Evolutionary conservation across 1,140 invertebrate genomes (phyloP).

Genomic region (Steinernema feltiae): DNA sequence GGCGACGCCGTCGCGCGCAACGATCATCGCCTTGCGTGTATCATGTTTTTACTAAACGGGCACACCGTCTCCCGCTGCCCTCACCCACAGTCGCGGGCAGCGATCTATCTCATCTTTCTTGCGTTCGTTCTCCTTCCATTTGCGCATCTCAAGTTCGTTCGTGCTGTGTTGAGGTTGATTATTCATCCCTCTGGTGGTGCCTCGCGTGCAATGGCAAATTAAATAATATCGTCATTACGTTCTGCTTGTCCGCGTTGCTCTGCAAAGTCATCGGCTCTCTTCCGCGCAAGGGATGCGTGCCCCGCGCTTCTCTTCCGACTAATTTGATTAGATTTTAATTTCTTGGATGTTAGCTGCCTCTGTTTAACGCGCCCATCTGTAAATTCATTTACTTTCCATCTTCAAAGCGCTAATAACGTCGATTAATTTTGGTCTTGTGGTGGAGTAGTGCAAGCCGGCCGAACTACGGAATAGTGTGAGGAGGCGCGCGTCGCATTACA

Average conservation of each 20-base stretch:
- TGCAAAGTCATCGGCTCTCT: no score
- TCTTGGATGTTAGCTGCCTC: conserved; percentile 12
- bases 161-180: no score
- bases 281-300: not conserved
- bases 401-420: not conserved
- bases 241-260: not conserved
- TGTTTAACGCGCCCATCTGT: not conserved
- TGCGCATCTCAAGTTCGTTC: not conserved
- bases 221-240: not conserved
- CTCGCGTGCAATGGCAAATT: no score
- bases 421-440: not conserved
- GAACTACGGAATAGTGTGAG: not conserved
- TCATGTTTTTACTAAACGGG: conserved; percentile 14
- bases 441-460: no score
- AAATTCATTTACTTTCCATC: not conserved
- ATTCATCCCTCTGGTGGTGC: no score
- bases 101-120: not conserved
- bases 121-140: not conserved
- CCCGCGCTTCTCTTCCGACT: not conserved
- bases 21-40: not conserved
- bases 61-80: not conserved
- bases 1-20: not conserved
- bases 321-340: conserved; percentile 14
- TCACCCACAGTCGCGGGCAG: not conserved
- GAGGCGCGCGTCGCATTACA: not conserved